Evolutionary conservation across 2,888 invertebrate species (phyloP), one percentile per base, ranked within the genome.

Genomic region (Polydrusus tereticollis): DNA sequence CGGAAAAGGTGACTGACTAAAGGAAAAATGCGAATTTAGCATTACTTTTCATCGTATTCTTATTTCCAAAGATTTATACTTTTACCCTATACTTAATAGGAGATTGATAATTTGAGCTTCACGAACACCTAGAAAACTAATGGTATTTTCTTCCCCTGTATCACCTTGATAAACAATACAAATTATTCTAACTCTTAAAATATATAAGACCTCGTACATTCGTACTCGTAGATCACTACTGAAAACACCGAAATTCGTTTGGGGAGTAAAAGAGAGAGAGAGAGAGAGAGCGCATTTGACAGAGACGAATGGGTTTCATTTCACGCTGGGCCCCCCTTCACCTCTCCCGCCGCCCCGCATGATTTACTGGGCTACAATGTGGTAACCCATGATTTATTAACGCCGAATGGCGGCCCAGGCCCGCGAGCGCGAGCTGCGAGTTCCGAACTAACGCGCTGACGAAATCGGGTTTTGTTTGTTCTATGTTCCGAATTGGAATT

Each of bases 321-420:
- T 86, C 86, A 86, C 87, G 87, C 87, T 85, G 86, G 85, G 86
- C 86, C 86, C 86, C 83, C 84, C 84, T 85, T 84, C 76, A 68
- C 77, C 50, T 50, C 43, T 26, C 78, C 81, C 78, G 79, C 83
- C 79, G 82, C 83, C 83, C 85, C 83, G 82, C 87, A 89, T 89
- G 89, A 89, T 89, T 89, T 89, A 89, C 88, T 87, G 88, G 87
- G 88, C 88, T 89, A 89, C 89, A 89, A 88, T 89, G 89, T 89
- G 89, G 89, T 89, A 89, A 89, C 88, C 89, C 89, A 89, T 89
- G 89, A 89, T 89, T 89, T 89, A 89, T 75, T 60, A 64, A 21
- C 63, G 69, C 75, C 75, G 72, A 75, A 75, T 75, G 75, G 75
- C 75, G 71, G 74, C 65, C 52, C 29, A 55, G 70, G 74, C 64